Base-by-base conservation (phyloP, 53 echinoderm and acorn worm species). In the Echinometra lucunter region DNA sequence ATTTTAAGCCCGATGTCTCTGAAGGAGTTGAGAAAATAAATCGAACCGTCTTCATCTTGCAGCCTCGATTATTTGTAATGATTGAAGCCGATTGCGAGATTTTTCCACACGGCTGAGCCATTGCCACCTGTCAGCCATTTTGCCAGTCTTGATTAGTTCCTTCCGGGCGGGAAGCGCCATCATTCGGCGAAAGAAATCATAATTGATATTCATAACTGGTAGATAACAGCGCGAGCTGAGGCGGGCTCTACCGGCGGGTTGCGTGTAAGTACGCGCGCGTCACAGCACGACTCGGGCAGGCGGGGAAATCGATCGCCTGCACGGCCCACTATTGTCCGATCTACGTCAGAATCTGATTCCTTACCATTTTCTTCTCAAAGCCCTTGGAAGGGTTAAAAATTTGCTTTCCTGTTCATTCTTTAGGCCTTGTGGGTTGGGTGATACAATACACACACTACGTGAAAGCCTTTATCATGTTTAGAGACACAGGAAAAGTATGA, bases 201-300 rank as follows among this genome's bases (percentile, higher is more conserved):
- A 94, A 94, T 94, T 94, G 94, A 94, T 94, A 94, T 94, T 94
- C 94, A 94, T 94, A 94, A 94, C 94, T 83, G 85, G 82, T 74
- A 78, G 34, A 60, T 83, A 82, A 66, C 66, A 83, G 94, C 78
- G 94, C 94, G 66, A 35, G 67, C 85, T 85, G 81, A 44, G 42
- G 80, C 72, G 60, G 74, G 45, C 8, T 44, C 30, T 66, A 16
- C 10, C 69, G 13, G 38, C 58, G 91, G 27, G 60, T 56, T 91
- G 63, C 90, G 90, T 90, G 63, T 90, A 58, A 90, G 70, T 91
- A 44, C 78, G 55, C 92, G 75, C 92, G 92, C 92, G 75, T 45
- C 45, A 67, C 66, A 47, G 80, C 92, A 57, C 30, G 45, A 75
- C 57, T 28, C 0, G 80, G 19, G 75, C 47, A 92, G 75, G 74